Conservation (phyloP, 2,888 invertebrate genomes). For the Nesidiocoris tenuis region DNA sequence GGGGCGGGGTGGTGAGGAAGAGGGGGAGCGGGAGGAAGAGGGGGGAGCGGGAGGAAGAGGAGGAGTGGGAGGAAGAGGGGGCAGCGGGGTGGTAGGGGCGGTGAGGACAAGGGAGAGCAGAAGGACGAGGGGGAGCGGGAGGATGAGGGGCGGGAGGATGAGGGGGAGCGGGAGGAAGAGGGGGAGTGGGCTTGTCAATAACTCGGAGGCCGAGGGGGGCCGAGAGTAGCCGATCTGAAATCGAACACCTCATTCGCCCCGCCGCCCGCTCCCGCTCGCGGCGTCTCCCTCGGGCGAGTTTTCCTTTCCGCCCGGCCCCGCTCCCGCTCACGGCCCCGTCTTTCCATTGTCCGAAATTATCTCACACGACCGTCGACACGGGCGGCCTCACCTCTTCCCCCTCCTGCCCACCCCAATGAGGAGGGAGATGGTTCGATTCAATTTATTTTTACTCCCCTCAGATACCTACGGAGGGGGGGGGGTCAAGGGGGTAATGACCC, state of each 20-base stretch:
- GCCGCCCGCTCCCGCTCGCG: not conserved
- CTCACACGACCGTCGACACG: not conserved
- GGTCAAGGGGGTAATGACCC: too few relatives aligned
- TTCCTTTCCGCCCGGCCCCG: not conserved
- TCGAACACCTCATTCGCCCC: constrained; percentile 14
- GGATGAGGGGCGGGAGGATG: too few relatives aligned
- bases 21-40: too few relatives aligned
- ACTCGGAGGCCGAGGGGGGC: constrained; percentile 18
- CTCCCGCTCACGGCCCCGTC: constrained; percentile 6
- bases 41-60: too few relatives aligned
- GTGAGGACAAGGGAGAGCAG: too few relatives aligned
- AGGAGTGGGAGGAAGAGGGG: too few relatives aligned
- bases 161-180: not conserved
- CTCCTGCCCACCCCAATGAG: not conserved
- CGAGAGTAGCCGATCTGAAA: constrained; percentile 31
- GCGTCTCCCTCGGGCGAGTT: not conserved
- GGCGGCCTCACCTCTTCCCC: not conserved
- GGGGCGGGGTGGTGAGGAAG: too few relatives aligned
- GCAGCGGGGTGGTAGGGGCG: too few relatives aligned
- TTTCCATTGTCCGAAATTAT: constrained; percentile 33
- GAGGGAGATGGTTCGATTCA: too few relatives aligned
- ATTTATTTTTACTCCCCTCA: too few relatives aligned
- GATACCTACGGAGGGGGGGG: too few relatives aligned
- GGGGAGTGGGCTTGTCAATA: constrained; percentile 15
- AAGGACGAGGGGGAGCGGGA: too few relatives aligned